Conservation (phyloP, 2,888 invertebrate genomes). For the Cyaniris semiargus region DNA sequence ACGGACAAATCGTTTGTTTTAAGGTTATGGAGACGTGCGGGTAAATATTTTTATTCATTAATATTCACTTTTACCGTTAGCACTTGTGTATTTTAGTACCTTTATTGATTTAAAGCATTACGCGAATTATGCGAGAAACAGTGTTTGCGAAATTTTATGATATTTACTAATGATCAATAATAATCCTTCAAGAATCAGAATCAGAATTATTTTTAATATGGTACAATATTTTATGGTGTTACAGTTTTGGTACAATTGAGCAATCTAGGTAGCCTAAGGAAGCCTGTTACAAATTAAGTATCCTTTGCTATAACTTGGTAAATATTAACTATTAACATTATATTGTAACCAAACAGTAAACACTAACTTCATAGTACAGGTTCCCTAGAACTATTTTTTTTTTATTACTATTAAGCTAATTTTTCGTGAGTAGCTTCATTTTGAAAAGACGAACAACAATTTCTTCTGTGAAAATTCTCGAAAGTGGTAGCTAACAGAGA, state of each 20-base stretch:
- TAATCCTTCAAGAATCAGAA: neutral
- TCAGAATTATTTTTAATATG: neutral
- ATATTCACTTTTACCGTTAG: constrained; percentile 31
- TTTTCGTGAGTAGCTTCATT: no score
- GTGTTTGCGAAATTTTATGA: neutral
- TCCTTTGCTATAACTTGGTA: no score
- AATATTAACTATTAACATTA: no score
- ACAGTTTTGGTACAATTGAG: no score
- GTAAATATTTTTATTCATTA: constrained; percentile 32
- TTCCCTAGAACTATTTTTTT: no score
- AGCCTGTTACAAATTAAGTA: no score
- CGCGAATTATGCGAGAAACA: neutral
- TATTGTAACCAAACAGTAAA: neutral
- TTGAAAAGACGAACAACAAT: no score
- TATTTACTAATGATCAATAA: neutral
- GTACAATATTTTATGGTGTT: no score
- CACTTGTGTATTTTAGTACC: constrained; percentile 8
- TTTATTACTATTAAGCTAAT: no score
- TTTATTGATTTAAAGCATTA: neutral
- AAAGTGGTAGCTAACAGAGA: no score
- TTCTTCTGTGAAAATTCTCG: no score
- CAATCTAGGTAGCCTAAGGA: no score
- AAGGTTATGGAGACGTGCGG: constrained; percentile 30
- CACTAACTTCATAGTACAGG: neutral
- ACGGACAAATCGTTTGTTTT: constrained; percentile 46